Base-by-base conservation (phyloP, 2,797 vertebrate species). In the Cossypha dichroa region DNA sequence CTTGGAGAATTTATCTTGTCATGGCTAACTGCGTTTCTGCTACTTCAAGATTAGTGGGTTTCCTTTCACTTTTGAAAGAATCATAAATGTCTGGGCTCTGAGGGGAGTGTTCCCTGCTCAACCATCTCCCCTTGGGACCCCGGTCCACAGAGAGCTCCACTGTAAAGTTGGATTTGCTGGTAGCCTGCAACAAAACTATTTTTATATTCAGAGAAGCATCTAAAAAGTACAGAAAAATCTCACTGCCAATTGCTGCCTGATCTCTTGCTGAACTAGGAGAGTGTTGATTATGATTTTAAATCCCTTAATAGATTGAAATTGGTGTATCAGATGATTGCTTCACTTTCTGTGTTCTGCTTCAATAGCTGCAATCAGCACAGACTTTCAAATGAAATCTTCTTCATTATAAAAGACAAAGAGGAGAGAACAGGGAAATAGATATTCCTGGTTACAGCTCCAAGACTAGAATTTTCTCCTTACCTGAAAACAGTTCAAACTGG, bases 361-460 rank as follows among this genome's bases (percentile, higher is more conserved):
- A 94, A 96, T 66, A 87, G 87, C 55, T 91, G 81, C 82, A 91
- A 93, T 93, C 90, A 96, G 77, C 55, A 73, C 26, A 89, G 74
- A 56, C 75, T 76, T 91, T 66, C n/a, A 89, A 87, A 82, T 31
- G 25, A 89, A 85, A 93, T 81, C 33, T 81, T 82, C 54, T 81
- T 95, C 70, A 82, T 94, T 91, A 87, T 43, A 94, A 62, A 94
- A 91, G 90, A 93, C 78, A 85, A 95, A 73, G 28, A 2, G 19
- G 23, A 81, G 9, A 15, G 51, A 87, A 76, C 1, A 54, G 55
- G 15, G 58, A 86, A 52, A 56, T 13, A 83, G 41, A 75, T 85
- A 73, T 88, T 90, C 40, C 55, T 74, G 25, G 64, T 52, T 89
- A 60, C 7, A 66, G 54, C 23, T 91, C 63, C 34, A 79, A 58